Evolutionary conservation across 2,797 vertebrate species (phyloP), one percentile per base, ranked within the genome.

Genomic region (Channa striata): DNA sequence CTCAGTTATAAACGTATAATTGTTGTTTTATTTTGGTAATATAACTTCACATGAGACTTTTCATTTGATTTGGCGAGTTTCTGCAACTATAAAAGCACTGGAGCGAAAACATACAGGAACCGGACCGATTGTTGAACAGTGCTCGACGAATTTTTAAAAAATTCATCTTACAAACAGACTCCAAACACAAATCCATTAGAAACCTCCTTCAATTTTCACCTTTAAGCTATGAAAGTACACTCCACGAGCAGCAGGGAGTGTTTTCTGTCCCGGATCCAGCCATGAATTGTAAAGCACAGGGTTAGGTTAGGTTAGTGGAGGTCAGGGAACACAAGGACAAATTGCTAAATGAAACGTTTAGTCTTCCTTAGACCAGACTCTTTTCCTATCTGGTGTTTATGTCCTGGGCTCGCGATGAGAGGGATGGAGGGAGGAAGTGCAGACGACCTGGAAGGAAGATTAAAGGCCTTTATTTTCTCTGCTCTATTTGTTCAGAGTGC

Each of bases 261-360:
- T 68, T 80, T 77, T 61, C 42, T 74, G 65, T 70, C 70, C 51
- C n/a, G 4, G 57, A 19, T 84, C 73, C 81, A 75, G 70, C 60
- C 4, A n/a, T 76, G 79, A 66, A 81, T 58, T 80, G 72, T 78
- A 80, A 78, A 87, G 78, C 74, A 68, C 48, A 74, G 80, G 83
- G 79, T 89, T 82, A 80, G 87, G 86, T 87, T 76, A 70, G 87
- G 80, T 85, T 81, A 74, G 84, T 60, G 80, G 71, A 86, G 74
- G 80, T 83, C 82, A 87, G 72, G 70, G 77, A 87, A 88, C 86
- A 86, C 71, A 66, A 68, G 81, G 79, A 92, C 88, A 91, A 90
- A 92, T 89, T 88, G 62, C 72, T 86, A 89, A 91, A 91, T 92
- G 66, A 91, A 90, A 76, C 6, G 79, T 81, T 85, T 74, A 85